These are phyloP conservation scores for Ochotona princeps DNA, from an alignment of 2,113 vertebrate genomes.

Conservation along the genomic window DNA sequence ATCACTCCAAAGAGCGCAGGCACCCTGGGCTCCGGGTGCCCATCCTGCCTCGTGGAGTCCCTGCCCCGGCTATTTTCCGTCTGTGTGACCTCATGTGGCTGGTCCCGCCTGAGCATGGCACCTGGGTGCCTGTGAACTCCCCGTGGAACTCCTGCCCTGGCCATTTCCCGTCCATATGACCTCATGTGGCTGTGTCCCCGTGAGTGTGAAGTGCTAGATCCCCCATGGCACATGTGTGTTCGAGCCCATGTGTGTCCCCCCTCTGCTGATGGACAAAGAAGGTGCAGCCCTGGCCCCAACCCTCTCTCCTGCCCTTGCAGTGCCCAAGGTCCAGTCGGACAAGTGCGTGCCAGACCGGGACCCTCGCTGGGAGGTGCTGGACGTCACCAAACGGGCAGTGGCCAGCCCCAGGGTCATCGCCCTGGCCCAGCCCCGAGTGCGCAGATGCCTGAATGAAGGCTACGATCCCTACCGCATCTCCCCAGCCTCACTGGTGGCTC, in stretches of 20 bases:
- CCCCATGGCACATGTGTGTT: no score
- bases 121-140: no score
- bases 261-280: not conserved
- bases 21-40: no score
- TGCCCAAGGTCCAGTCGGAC: conserved; percentile 66
- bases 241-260: not conserved
- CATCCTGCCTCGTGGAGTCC: no score
- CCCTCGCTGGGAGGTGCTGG: conserved; percentile 65
- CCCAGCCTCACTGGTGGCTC: conserved; percentile 62
- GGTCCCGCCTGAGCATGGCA: no score
- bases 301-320: conserved; percentile 30
- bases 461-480: conserved; percentile 76
- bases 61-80: no score
- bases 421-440: conserved; percentile 77
- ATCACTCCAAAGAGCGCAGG: no score
- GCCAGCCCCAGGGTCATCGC: conserved; percentile 70
- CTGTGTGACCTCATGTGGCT: no score
- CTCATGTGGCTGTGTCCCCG: no score
- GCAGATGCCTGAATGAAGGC: conserved; percentile 63
- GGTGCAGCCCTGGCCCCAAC: rapidly evolving
- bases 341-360: conserved; percentile 75
- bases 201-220: no score
- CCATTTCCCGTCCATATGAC: no score
- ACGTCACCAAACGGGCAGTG: conserved; percentile 61
- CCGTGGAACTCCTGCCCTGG: no score